Evolutionary conservation across 2,888 invertebrate species (phyloP).

Genomic region (Morpho achilles): DNA sequence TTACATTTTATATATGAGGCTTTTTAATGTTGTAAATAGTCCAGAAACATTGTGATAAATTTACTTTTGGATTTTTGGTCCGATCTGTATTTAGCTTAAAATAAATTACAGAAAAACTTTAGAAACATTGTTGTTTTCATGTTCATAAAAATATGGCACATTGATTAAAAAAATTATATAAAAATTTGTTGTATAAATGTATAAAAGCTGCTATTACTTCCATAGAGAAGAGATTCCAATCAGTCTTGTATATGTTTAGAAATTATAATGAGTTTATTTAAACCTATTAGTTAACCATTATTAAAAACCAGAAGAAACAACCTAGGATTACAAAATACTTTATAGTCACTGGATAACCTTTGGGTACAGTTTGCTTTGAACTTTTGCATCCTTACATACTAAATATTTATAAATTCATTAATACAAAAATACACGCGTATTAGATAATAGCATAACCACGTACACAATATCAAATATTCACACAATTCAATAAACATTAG

Average conservation of each 20-base stretch:
- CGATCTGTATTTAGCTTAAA: too few relatives aligned
- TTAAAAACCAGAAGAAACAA: slow-evolving; percentile 4
- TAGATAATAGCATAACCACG: slow-evolving; percentile 14
- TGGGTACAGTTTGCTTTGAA: slow-evolving; percentile 45
- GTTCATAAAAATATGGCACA: slow-evolving; percentile 19
- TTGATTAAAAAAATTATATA: slow-evolving; percentile 4
- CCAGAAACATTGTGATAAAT: too few relatives aligned
- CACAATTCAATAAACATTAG: background rate
- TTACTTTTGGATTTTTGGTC: too few relatives aligned
- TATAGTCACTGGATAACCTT: slow-evolving; percentile 31
- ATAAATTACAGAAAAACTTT: too few relatives aligned
- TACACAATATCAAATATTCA: slow-evolving; percentile 4
- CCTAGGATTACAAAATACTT: slow-evolving; percentile 21
- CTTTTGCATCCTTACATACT: slow-evolving; percentile 39
- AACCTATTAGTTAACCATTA: slow-evolving; percentile 1
- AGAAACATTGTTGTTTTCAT: too few relatives aligned
- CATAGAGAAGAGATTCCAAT: slow-evolving; percentile 29
- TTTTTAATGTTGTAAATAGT: too few relatives aligned
- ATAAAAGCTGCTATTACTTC: slow-evolving; percentile 5
- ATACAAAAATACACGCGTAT: slow-evolving; percentile 10
- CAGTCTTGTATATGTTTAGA: slow-evolving; percentile 27
- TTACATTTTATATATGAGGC: too few relatives aligned
- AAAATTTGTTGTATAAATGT: background rate
- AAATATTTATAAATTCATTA: slow-evolving; percentile 25
- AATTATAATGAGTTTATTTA: slow-evolving; percentile 3